Evolutionary conservation across 2,888 invertebrate species (phyloP).

Genomic region (Eupelmus urozonus): DNA sequence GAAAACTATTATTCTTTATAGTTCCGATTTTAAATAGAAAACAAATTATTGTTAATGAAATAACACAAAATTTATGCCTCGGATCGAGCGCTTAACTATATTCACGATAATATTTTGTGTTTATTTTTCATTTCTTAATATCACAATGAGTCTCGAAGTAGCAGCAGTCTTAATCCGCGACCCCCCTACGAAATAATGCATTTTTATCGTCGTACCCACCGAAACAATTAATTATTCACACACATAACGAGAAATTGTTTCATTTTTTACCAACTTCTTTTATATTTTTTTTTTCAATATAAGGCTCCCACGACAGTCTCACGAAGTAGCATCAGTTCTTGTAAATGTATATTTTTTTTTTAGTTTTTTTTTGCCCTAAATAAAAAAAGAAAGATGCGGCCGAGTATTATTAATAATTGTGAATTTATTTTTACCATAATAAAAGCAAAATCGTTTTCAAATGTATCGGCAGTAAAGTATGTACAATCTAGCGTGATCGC

Average conservation of each 20-base stretch:
- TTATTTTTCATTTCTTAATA: conserved; percentile 61
- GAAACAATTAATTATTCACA: conserved; percentile 56
- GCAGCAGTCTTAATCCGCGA: conserved; percentile 62
- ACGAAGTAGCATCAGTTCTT: conserved; percentile 71
- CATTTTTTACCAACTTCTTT: conserved; percentile 14
- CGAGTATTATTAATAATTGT: conserved; percentile 59
- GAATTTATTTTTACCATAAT: conserved; percentile 60
- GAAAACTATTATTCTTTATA: conserved; percentile 2
- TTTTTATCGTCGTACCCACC: conserved; percentile 43
- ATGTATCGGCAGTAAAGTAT: conserved; percentile 60
- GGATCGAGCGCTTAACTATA: conserved; percentile 32
- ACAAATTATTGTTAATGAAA: conserved; percentile 1
- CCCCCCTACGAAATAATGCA: conserved; percentile 60
- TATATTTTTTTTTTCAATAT: conserved; percentile 61
- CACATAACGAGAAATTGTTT: conserved; percentile 46
- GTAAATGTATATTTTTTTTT: conserved; percentile 42
- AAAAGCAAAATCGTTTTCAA: conserved; percentile 60
- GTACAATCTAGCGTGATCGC: conserved; percentile 61
- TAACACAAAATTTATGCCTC: conserved; percentile 27
- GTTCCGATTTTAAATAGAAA: conserved; percentile 1
- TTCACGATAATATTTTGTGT: conserved; percentile 48
- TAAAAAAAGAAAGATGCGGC: conserved; percentile 50
- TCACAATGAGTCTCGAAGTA: conserved; percentile 67
- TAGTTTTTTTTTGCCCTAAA: conserved; percentile 29
- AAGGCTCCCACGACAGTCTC: conserved; percentile 71